Percentiles rank a stretch among this genome's conserved stretches.
Evolutionary conservation across 1,140 invertebrate species (phyloP).

Genomic region (Hestina assimilis): DNA sequence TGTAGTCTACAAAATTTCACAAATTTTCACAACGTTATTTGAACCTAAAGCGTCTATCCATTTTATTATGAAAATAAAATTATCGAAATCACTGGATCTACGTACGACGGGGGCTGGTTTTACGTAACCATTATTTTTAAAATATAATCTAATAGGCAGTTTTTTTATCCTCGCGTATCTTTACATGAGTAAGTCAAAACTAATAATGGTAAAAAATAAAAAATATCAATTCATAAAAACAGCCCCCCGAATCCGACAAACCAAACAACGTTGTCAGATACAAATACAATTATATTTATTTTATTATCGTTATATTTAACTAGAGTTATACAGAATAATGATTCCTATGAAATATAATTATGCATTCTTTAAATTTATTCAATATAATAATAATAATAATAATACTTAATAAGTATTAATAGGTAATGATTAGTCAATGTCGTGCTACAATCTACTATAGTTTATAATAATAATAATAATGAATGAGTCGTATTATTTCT

Average conservation of each 20-base stretch:
- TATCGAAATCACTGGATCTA: constrained; percentile 75
- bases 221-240: constrained; percentile 76
- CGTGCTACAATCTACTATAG: constrained; percentile 75
- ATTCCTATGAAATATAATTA: constrained; percentile 81
- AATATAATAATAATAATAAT: constrained; percentile 75
- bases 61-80: constrained; percentile 78
- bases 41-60: constrained; percentile 78
- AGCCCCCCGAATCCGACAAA: constrained; percentile 65
- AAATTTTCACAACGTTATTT: constrained; percentile 78
- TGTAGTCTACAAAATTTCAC: constrained; percentile 79
- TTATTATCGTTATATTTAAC: constrained; percentile 79
- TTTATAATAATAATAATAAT: constrained; percentile 73
- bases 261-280: constrained; percentile 67
- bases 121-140: constrained; percentile 76
- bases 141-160: constrained; percentile 79
- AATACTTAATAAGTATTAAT: constrained; percentile 78
- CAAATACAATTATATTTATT: constrained; percentile 77
- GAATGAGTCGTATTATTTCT: constrained; percentile 76
- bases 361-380: constrained; percentile 77
- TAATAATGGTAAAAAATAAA: constrained; percentile 79
- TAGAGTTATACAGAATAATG: constrained; percentile 81
- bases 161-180: constrained; percentile 66
- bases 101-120: constrained; percentile 67
- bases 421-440: constrained; percentile 77
- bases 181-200: constrained; percentile 76